A percentile compares a stretch with the other conserved stretches of the same genome.
These are phyloP conservation scores for Achroia grisella DNA, from an alignment of 1,140 invertebrate species.

Conservation along the genomic window DNA sequence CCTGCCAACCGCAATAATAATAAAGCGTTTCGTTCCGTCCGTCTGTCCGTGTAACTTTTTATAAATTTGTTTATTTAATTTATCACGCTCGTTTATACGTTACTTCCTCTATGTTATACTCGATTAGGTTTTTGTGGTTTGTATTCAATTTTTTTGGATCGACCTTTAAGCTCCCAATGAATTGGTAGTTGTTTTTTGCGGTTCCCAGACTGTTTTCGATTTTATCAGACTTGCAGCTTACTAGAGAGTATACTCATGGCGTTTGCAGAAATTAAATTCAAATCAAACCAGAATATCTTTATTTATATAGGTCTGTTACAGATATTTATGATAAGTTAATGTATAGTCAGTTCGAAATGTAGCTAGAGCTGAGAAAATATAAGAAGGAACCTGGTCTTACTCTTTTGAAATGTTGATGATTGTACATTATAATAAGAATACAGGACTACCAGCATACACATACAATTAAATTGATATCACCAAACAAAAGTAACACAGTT, in stretches of 20 bases:
- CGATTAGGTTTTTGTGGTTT: constrained; percentile 61
- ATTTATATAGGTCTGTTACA: too few relatives aligned
- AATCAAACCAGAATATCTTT: too few relatives aligned
- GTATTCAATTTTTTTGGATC: constrained; percentile 33
- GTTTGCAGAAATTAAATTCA: too few relatives aligned
- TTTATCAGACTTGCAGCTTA: constrained; percentile 10
- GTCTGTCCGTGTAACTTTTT: constrained; percentile 44
- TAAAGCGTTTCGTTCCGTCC: constrained; percentile 19
- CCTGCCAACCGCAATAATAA: constrained; percentile 38
- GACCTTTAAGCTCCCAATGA: constrained; percentile 29
- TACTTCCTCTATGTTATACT: constrained; percentile 55
- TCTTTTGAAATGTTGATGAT: too few relatives aligned
- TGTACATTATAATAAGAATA: too few relatives aligned
- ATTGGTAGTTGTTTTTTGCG: constrained; percentile 44
- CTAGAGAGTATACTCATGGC: background rate
- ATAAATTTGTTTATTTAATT: constrained; percentile 71
- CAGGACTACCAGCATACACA: too few relatives aligned
- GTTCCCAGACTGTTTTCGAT: constrained; percentile 29
- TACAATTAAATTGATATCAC: too few relatives aligned
- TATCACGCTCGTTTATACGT: constrained; percentile 62
- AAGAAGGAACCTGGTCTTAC: too few relatives aligned
- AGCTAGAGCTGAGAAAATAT: too few relatives aligned
- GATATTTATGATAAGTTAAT: too few relatives aligned
- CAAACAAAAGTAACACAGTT: too few relatives aligned
- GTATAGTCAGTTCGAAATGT: too few relatives aligned